A percentile compares a stretch with the other conserved stretches of the same genome.
These are phyloP conservation scores for Heterohyrax brucei DNA, from an alignment of 2,797 vertebrate genomes.

Conservation along the genomic window DNA sequence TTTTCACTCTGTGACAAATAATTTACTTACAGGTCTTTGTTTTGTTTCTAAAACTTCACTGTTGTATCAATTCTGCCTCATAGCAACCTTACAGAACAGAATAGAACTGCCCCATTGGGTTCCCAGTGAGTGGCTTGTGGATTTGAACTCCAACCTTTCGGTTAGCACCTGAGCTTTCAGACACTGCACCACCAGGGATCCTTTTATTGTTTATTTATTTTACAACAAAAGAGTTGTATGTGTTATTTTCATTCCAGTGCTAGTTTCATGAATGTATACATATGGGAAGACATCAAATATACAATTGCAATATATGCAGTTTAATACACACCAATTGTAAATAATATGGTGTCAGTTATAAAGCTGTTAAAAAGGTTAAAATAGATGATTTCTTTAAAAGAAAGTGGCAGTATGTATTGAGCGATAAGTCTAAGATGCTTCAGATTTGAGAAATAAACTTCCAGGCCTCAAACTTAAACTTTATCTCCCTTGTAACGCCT, in stretches of 20 bases:
- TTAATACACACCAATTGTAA: constrained; percentile 5
- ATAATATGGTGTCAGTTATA: constrained; percentile 39
- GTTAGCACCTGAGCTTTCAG: no score
- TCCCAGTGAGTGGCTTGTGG: no score
- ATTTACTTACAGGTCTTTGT: neutral
- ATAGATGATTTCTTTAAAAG: constrained; percentile 40
- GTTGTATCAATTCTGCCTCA: no score
- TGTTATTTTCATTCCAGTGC: neutral
- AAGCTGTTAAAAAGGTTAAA: neutral
- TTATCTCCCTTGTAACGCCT: constrained; percentile 32
- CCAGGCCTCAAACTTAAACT: constrained; percentile 61
- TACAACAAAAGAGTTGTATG: neutral
- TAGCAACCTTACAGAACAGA: no score
- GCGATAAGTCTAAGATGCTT: constrained; percentile 32
- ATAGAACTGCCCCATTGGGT: no score
- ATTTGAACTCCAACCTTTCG: no score
- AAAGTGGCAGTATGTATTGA: neutral
- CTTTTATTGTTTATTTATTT: constrained; percentile 14
- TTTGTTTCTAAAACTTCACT: neutral
- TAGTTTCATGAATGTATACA: neutral
- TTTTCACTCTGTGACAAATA: neutral
- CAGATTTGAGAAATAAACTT: constrained; percentile 61
- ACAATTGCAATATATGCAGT: neutral
- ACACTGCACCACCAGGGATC: neutral
- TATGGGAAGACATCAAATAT: constrained; percentile 1